Conservation (phyloP, 2,888 invertebrate genomes). For the Hemicrepidius hirtus region DNA sequence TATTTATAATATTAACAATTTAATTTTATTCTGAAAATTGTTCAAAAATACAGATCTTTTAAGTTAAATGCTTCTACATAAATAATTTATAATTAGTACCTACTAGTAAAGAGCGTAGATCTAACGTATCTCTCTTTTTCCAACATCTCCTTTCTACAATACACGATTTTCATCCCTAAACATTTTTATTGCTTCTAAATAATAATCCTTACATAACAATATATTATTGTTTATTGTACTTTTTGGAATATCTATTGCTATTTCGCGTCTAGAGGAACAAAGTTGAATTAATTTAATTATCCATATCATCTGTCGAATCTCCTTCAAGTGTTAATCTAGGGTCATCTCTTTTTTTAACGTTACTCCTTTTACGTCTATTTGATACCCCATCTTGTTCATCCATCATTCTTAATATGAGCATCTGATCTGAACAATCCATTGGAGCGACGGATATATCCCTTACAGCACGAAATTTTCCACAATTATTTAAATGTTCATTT, state of each 20-base stretch:
- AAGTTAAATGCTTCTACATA: too few species aligned
- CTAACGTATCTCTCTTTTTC: too few species aligned
- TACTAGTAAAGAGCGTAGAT: too few species aligned
- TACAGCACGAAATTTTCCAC: slow-evolving; percentile 98
- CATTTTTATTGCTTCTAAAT: background rate
- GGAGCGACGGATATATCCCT: slow-evolving; percentile 97
- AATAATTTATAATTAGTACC: too few species aligned
- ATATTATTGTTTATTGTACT: too few species aligned
- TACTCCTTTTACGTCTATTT: slow-evolving; percentile 78
- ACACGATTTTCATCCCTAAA: background rate
- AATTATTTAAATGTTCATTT: slow-evolving; percentile 99
- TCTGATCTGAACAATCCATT: slow-evolving; percentile 94
- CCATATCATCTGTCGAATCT: slow-evolving; percentile 71
- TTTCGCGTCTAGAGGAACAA: too few species aligned
- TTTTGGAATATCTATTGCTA: too few species aligned
- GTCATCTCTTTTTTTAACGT: slow-evolving; percentile 66
- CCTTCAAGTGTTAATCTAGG: slow-evolving; percentile 66
- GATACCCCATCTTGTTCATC: slow-evolving; percentile 92
- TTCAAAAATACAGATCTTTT: too few species aligned
- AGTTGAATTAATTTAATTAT: slow-evolving; percentile 46
- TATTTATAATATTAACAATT: too few species aligned
- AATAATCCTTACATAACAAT: background rate
- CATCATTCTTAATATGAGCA: slow-evolving; percentile 94
- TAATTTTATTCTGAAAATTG: too few species aligned
- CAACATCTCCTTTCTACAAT: background rate